A percentile compares a stretch with the other conserved stretches of the same genome.
These are phyloP conservation scores for Glaucopsyche alexis DNA, from an alignment of 2,888 invertebrate species.

Conservation along the genomic window DNA sequence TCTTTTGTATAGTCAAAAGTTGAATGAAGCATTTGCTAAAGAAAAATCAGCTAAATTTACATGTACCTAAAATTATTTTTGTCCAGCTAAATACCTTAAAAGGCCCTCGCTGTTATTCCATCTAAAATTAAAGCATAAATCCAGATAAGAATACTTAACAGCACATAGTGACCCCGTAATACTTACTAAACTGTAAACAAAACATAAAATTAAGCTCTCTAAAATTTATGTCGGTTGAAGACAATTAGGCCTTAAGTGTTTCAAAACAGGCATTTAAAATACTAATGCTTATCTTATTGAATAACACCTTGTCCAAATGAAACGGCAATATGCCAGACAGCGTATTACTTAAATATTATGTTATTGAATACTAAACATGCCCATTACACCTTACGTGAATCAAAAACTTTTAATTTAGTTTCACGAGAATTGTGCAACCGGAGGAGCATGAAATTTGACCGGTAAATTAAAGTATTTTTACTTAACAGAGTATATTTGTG, in stretches of 20 bases:
- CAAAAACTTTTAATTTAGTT: no score
- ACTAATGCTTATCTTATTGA: neutral
- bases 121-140: neutral
- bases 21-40: no score
- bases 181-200: conserved; percentile 14
- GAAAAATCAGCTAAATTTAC: no score
- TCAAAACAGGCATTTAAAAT: conserved; percentile 21
- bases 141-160: neutral
- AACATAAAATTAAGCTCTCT: conserved; percentile 4
- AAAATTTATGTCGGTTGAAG: conserved; percentile 5
- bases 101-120: neutral
- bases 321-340: neutral
- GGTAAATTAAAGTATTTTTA: no score
- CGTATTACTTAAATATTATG: neutral
- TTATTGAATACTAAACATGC: no score
- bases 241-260: neutral
- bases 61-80: no score
- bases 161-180: neutral
- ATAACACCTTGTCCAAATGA: neutral
- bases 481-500: no score
- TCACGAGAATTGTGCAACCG: no score
- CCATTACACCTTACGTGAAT: no score
- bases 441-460: no score
- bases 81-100: no score
- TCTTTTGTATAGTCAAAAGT: no score